Base-by-base conservation (phyloP, 2,797 vertebrate species). In the Microctenopoma stevenorrisi region DNA sequence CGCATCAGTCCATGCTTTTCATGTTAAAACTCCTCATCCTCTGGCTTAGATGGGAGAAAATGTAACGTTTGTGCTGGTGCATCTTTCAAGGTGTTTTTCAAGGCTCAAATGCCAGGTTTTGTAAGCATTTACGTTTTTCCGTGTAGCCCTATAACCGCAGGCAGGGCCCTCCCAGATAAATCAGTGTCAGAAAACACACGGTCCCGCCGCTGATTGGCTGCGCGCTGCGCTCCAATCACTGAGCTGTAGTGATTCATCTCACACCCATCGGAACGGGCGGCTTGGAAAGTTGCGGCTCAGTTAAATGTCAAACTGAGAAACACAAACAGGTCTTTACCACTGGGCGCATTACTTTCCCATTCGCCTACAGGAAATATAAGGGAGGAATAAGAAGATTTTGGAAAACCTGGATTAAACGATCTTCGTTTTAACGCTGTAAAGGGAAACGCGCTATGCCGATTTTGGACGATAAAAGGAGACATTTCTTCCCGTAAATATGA, bases 151-250 rank as follows among this genome's bases (percentile, higher is more conserved):
- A 0, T 5, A 15, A 16, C 18, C 11, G 51, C 33, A 35, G 0
- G 28, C 38, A 18, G 47, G 53, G 18, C 54, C 64, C 70, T 49
- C 72, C 72, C 69, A 68, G 26, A 35, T 71, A 86, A 90, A 89
- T 89, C 90, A 83, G 69, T 55, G 87, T 40, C 0, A 5, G 30
- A 33, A 30, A 60, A 81, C 46, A 82, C 85, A 7, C 89, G 91
- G 87, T 93, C 84, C 54, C 1, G 4, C 57, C 56, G 66, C 65
- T 89, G 85, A 92, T 92, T 93, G 91, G 92, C 86, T 84, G 9
- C 44, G 13, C 51, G 47, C 54, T 52, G 44, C 25, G 73, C 82
- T 77, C 88, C 91, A 92, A 90, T 87, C 89, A 90, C 78, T 26
- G 86, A 30, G 28, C 64, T 16, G 78, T 22, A 81, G 70, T 81